These are phyloP conservation scores for Pontoporia blainvillei DNA, from an alignment of 2,113 vertebrate species.

Conservation along the genomic window DNA sequence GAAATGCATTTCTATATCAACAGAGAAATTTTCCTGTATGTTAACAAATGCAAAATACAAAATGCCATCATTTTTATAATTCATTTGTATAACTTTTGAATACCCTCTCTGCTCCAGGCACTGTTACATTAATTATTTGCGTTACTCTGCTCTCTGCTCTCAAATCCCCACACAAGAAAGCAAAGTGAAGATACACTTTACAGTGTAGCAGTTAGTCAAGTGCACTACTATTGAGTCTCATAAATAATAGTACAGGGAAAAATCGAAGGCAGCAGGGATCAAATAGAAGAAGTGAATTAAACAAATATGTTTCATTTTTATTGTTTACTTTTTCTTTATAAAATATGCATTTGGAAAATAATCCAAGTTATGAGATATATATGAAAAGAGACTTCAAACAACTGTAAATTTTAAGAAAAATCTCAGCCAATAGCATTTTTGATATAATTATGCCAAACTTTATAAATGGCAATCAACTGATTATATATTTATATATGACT, in stretches of 20 bases:
- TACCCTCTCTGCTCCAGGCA: background rate
- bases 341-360: background rate
- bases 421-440: background rate
- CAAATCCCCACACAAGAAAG: background rate
- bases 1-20: background rate
- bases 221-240: background rate
- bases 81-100: background rate
- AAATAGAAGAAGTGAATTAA: background rate
- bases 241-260: background rate
- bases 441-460: background rate
- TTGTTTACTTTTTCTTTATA: background rate
- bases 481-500: background rate
- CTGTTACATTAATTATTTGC: conserved; percentile 42
- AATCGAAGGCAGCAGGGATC: background rate
- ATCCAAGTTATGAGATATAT: background rate
- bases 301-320: background rate
- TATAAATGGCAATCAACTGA: background rate
- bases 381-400: background rate
- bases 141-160: background rate
- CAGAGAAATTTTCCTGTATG: background rate
- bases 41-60: background rate
- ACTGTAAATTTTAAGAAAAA: background rate
- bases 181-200: conserved; percentile 15
- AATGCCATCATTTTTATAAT: background rate
- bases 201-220: background rate